phyloP scores from a whole-genome alignment of 2,888 invertebrate genomes.

The Argyra leucocephala region DNA sequence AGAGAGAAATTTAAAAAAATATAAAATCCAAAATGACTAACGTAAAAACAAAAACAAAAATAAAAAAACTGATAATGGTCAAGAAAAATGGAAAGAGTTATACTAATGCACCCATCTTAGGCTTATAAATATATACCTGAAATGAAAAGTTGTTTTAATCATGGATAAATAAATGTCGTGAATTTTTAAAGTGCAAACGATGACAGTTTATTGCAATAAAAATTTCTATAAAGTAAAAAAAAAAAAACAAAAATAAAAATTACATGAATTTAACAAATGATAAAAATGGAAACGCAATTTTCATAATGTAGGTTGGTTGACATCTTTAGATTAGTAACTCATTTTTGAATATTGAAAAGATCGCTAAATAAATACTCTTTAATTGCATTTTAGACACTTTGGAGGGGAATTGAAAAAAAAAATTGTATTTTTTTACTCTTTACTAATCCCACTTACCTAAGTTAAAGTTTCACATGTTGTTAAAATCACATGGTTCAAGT shows the following conservation, averaged over 20 bases:
- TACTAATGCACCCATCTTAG: not conserved
- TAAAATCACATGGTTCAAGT: too few species aligned
- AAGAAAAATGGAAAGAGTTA: not conserved
- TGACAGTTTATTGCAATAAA: conserved; percentile 1
- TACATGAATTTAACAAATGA: not conserved
- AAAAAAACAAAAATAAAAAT: not conserved
- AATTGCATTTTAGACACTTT: too few species aligned
- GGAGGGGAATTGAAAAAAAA: too few species aligned
- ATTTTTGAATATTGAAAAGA: too few species aligned
- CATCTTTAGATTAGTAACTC: too few species aligned
- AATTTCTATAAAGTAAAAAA: not conserved
- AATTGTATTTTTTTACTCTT: too few species aligned
- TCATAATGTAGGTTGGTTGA: not conserved
- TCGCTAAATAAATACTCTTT: too few species aligned
- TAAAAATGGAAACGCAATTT: not conserved
- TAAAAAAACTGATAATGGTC: not conserved
- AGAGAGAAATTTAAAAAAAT: too few species aligned
- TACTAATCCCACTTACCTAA: too few species aligned
- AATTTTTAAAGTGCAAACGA: conserved; percentile 2
- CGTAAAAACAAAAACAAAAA: too few species aligned
- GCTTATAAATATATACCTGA: not conserved
- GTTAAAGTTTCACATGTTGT: too few species aligned
- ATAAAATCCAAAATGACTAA: too few species aligned
- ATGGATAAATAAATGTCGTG: conserved; percentile 4
- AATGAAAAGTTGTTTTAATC: conserved; percentile 1